Percentiles rank a stretch among this genome's conserved stretches.
Evolutionary conservation across 2,888 invertebrate species (phyloP).

Genomic region (Griposia aprilina): DNA sequence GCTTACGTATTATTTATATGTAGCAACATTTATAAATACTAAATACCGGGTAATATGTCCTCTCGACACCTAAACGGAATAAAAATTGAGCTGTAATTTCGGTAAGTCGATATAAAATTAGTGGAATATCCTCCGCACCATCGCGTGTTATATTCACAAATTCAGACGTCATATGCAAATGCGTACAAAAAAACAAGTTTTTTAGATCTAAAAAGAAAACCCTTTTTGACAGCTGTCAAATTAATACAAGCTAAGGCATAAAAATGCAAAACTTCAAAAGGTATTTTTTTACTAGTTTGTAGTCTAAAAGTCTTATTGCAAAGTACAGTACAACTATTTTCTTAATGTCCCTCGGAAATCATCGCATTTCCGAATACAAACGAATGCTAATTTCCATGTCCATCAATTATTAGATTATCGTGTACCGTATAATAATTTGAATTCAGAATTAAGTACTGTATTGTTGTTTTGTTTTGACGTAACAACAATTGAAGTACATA

Average conservation of each 20-base stretch:
- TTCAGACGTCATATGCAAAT: constrained; percentile 21
- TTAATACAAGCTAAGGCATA: not conserved
- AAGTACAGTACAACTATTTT: no score
- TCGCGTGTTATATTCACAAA: constrained; percentile 20
- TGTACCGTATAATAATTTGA: no score
- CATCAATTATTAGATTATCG: no score
- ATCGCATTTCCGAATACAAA: no score
- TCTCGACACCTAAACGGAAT: constrained; percentile 53
- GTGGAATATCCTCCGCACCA: constrained; percentile 23
- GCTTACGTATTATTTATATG: not conserved
- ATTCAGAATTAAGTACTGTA: no score
- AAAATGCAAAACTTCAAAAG: constrained; percentile 5
- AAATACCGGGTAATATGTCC: constrained; percentile 17
- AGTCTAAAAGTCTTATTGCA: not conserved
- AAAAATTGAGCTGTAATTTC: constrained; percentile 68
- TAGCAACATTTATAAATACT: constrained; percentile 60
- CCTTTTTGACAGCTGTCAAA: constrained; percentile 21
- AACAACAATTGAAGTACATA: no score
- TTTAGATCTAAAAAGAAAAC: not conserved
- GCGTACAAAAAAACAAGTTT: constrained; percentile 11
- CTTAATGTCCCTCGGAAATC: no score
- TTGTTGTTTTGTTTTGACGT: no score
- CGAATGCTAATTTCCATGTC: no score
- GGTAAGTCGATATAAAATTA: constrained; percentile 48
- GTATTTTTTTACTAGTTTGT: not conserved